These are phyloP conservation scores for Larimichthys crocea DNA, from an alignment of 2,113 vertebrate genomes.

Conservation along the genomic window DNA sequence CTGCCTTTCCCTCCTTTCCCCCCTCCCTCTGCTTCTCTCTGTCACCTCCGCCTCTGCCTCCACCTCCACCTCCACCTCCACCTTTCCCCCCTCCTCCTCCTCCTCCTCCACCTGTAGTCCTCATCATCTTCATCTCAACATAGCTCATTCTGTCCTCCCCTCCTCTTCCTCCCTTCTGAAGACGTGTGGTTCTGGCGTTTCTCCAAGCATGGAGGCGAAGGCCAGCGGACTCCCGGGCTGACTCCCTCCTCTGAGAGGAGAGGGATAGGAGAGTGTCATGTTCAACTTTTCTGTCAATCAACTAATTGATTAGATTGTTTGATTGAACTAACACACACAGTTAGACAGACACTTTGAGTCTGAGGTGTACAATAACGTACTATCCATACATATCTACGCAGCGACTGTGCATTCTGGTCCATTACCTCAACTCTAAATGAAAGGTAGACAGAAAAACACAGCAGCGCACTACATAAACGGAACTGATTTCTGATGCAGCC, in stretches of 20 bases:
- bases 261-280: neutral
- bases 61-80: neutral
- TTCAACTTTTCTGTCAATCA: too few relatives aligned
- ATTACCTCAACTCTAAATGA: too few relatives aligned
- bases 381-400: too few relatives aligned
- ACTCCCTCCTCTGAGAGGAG: slow-evolving; percentile 87
- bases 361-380: too few relatives aligned
- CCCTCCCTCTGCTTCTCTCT: slow-evolving; percentile 38
- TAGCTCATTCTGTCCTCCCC: slow-evolving; percentile 82
- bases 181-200: slow-evolving; percentile 79
- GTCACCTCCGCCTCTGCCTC: slow-evolving; percentile 2
- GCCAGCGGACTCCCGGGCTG: slow-evolving; percentile 92
- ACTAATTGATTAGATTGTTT: too few relatives aligned
- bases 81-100: neutral
- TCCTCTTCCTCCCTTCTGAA: slow-evolving; percentile 85
- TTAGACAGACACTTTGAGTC: too few relatives aligned
- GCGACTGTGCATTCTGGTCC: too few relatives aligned
- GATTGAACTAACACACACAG: too few relatives aligned
- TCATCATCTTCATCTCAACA: slow-evolving; percentile 70
- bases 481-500: too few relatives aligned
- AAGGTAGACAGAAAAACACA: too few relatives aligned
- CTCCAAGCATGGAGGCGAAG: slow-evolving; percentile 95
- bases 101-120: slow-evolving; percentile 55
- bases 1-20: slow-evolving; percentile 68
- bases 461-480: too few relatives aligned